These are phyloP conservation scores for Macquaria australasica DNA, from an alignment of 2,113 vertebrate species.

Conservation along the genomic window DNA sequence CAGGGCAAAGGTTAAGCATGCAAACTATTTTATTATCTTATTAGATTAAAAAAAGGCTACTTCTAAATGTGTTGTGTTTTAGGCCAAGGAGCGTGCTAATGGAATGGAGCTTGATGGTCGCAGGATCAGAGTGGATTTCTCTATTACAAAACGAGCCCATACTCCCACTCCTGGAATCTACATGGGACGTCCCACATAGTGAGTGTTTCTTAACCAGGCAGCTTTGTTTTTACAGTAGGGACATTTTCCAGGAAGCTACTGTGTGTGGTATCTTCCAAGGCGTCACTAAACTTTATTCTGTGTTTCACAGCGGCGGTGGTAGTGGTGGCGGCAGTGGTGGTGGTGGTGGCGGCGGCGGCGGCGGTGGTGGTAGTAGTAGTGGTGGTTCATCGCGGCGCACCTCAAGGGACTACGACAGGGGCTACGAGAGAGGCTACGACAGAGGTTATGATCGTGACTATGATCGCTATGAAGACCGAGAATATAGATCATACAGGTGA, in stretches of 20 bases:
- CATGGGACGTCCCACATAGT: constrained; percentile 94
- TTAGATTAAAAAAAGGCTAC: background rate
- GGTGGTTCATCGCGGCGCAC: constrained; percentile 65
- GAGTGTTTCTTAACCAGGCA: constrained; percentile 23
- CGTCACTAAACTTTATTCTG: background rate
- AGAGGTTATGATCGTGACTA: constrained; percentile 83
- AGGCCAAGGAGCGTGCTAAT: constrained; percentile 87
- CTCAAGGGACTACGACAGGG: constrained; percentile 85
- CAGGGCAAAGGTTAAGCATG: background rate
- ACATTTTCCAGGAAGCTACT: background rate
- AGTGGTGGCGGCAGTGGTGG: background rate
- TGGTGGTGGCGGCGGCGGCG: rapidly evolving
- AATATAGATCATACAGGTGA: constrained; percentile 93
- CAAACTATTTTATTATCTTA: background rate
- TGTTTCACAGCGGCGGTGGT: constrained; percentile 31
- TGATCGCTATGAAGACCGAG: constrained; percentile 91
- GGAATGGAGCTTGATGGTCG: constrained; percentile 95
- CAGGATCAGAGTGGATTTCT: constrained; percentile 93
- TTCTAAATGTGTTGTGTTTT: background rate
- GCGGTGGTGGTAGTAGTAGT: background rate
- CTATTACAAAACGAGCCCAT: constrained; percentile 92
- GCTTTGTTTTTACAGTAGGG: background rate
- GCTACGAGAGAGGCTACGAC: constrained; percentile 91
- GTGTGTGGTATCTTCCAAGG: background rate
- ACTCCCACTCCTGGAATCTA: constrained; percentile 95